Conservation (phyloP, 2,113 vertebrate genomes). For the Ardeotis arabs region DNA sequence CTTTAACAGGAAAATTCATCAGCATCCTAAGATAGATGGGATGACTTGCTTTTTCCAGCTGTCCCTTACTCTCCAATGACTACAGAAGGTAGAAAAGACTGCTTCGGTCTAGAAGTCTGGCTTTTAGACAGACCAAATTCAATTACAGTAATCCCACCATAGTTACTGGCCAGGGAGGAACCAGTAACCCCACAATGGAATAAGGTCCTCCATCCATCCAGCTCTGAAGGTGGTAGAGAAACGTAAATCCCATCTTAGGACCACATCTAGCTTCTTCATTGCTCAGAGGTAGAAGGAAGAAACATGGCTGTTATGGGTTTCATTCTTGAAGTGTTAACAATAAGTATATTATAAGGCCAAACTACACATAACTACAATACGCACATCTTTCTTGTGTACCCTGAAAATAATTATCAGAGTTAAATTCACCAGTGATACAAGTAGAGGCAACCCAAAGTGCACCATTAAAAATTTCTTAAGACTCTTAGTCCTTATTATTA, state of each 20-base stretch:
- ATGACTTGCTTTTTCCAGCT: neutral
- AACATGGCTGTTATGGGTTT: neutral
- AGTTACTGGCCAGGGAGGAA: neutral
- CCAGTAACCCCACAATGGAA: neutral
- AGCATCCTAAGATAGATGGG: neutral
- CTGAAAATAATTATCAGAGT: neutral
- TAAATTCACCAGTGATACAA: neutral
- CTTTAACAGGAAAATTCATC: neutral
- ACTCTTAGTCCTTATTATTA: neutral
- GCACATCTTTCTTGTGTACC: neutral
- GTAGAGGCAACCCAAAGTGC: neutral
- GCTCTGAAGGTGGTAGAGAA: neutral
- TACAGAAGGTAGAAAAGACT: neutral
- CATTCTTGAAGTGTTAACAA: neutral
- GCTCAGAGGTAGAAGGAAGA: neutral
- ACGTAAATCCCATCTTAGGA: neutral
- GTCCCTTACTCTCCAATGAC: neutral
- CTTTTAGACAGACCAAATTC: neutral
- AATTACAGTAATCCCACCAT: neutral
- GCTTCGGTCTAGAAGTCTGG: neutral
- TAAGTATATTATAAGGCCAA: neutral
- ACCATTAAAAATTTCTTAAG: neutral
- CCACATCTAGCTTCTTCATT: neutral
- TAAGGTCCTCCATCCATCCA: neutral
- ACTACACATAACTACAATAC: neutral